Conservation (phyloP, 2,888 invertebrate genomes). For the Leptopilina drosophilae region DNA sequence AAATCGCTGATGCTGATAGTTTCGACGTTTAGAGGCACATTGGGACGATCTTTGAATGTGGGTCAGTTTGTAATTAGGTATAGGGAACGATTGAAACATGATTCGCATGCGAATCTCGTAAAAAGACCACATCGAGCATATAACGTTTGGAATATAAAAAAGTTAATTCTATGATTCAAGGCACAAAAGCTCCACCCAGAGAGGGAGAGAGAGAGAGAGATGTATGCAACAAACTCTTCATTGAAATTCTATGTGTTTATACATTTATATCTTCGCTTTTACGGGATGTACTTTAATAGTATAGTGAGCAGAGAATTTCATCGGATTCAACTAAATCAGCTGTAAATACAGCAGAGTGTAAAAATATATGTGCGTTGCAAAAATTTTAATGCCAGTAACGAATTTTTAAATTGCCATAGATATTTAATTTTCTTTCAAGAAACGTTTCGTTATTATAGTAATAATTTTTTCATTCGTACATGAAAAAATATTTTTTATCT, state of each 20-base stretch:
- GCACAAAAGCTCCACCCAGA: not conserved
- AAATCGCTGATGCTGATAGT: constrained; percentile 27
- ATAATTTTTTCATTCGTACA: no score
- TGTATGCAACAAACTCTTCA: constrained; percentile 9
- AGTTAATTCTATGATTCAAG: not conserved
- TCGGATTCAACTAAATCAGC: constrained; percentile 18
- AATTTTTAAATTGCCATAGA: no score
- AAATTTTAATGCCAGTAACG: no score
- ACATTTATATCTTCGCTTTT: not conserved
- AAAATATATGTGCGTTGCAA: not conserved
- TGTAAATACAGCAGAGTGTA: not conserved
- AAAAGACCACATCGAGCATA: not conserved
- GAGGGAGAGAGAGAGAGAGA: not conserved
- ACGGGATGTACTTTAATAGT: not conserved
- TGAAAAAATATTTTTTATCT: no score
- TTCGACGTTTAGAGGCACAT: constrained; percentile 17
- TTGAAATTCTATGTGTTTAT: constrained; percentile 31
- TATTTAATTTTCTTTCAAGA: no score
- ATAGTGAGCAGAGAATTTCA: not conserved
- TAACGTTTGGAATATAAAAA: constrained; percentile 12
- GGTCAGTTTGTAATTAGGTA: constrained; percentile 39
- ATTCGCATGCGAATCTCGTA: constrained; percentile 14
- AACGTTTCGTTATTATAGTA: no score
- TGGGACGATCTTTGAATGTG: not conserved
- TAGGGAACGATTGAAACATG: constrained; percentile 26